These are phyloP conservation scores for Lordiphosa collinella DNA, from an alignment of 1,140 invertebrate species.

Conservation along the genomic window DNA sequence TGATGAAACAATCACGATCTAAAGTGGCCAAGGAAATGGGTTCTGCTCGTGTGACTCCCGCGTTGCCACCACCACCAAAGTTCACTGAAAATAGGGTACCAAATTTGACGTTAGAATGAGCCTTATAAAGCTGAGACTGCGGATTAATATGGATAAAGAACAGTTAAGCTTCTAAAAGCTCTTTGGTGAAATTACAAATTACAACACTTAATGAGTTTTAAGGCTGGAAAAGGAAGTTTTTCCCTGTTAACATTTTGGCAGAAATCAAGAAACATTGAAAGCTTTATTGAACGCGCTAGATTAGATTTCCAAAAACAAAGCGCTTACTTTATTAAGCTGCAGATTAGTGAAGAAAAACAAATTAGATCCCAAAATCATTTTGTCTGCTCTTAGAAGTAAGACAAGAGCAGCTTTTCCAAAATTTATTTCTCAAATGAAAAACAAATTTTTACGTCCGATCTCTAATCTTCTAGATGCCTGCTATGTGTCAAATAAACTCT, in stretches of 20 bases:
- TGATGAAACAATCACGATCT: slow-evolving; percentile 93
- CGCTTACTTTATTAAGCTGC: no score
- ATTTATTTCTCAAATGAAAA: no score
- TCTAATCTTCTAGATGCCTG: no score
- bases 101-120: background rate
- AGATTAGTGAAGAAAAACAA: no score
- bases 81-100: slow-evolving; percentile 48
- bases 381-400: no score
- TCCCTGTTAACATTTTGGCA: no score
- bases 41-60: slow-evolving; percentile 81
- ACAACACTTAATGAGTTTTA: slow-evolving; percentile 9
- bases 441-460: no score
- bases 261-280: background rate
- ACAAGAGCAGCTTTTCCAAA: no score
- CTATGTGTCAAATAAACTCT: no score
- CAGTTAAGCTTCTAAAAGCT: slow-evolving; percentile 9
- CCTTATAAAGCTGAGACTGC: background rate
- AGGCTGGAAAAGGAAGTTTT: background rate
- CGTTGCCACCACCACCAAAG: slow-evolving; percentile 54
- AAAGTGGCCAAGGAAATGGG: slow-evolving; percentile 88
- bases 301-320: no score
- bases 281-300: background rate
- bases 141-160: background rate
- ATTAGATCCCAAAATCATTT: no score
- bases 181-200: slow-evolving; percentile 10